phyloP scores from a whole-genome alignment of 1,140 invertebrate genomes.

The Euglossa dilemma region DNA sequence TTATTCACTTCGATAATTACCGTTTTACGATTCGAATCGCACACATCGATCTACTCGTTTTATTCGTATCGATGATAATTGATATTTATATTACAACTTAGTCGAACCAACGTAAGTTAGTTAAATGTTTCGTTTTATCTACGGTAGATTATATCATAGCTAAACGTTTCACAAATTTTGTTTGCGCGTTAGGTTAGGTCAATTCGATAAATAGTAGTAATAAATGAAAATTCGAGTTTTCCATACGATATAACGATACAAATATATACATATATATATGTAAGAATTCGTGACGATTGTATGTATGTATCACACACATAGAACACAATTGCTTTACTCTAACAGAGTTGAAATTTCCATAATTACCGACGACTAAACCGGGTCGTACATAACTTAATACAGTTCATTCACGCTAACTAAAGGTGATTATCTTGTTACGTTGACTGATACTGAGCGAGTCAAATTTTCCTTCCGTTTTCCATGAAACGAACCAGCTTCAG shows the following conservation, averaged over 20 bases:
- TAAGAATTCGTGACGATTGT: too few species aligned
- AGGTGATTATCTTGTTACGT: neutral
- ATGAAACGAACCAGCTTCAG: neutral
- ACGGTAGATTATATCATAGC: neutral
- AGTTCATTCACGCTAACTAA: neutral
- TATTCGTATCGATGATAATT: too few species aligned
- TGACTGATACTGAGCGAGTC: neutral
- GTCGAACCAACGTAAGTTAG: neutral
- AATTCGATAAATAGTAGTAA: neutral
- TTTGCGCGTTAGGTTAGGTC: neutral
- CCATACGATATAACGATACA: neutral
- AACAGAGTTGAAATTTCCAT: slow-evolving; percentile 1
- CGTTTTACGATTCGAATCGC: too few species aligned
- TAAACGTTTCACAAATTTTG: neutral
- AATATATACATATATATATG: too few species aligned
- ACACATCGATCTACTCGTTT: too few species aligned
- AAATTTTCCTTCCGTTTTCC: neutral
- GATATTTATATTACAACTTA: neutral
- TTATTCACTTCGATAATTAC: too few species aligned
- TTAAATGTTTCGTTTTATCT: neutral
- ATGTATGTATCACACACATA: neutral
- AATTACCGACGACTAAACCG: neutral
- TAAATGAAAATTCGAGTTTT: neutral
- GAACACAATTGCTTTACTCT: neutral
- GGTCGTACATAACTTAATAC: neutral